These are phyloP conservation scores for Drosophila melanica DNA, from an alignment of 1,140 invertebrate genomes.

Conservation along the genomic window DNA sequence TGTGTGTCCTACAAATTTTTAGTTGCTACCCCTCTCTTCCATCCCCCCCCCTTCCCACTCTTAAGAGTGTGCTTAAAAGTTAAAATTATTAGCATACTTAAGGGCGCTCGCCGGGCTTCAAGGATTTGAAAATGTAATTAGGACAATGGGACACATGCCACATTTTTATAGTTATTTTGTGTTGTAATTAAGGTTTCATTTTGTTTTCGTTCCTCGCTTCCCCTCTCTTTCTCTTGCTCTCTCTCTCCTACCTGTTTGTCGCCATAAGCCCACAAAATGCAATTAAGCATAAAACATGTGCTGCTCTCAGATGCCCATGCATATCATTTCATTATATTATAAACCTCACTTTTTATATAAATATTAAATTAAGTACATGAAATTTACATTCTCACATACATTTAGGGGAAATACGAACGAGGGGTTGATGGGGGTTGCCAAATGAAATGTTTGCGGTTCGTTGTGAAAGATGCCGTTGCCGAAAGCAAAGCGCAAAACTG, in stretches of 20 bases:
- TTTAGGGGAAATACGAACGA: neutral
- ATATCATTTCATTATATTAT: conserved; percentile 32
- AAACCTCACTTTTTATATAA: conserved; percentile 25
- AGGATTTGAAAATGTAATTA: conserved; percentile 67
- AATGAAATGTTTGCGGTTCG: conserved; percentile 39
- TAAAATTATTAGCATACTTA: conserved; percentile 75
- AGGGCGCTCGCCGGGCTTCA: conserved; percentile 39
- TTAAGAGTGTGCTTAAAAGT: conserved; percentile 34
- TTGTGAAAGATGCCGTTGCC: conserved; percentile 4
- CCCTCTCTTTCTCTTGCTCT: neutral
- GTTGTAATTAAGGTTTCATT: conserved; percentile 49
- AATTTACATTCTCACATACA: conserved; percentile 37
- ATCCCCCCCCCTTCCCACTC: neutral
- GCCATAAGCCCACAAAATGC: conserved; percentile 66
- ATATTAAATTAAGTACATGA: conserved; percentile 45
- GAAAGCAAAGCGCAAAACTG: conserved; percentile 29
- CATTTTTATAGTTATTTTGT: conserved; percentile 45
- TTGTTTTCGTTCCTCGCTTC: conserved; percentile 13
- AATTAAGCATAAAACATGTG: conserved; percentile 75
- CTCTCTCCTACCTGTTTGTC: neutral
- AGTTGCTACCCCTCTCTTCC: conserved; percentile 19
- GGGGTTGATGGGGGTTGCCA: neutral
- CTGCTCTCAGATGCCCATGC: conserved; percentile 1
- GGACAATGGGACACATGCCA: conserved; percentile 39
- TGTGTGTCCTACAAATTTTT: conserved; percentile 59